Base-by-base conservation (phyloP, 1,140 invertebrate species). In the Samia ricini region DNA sequence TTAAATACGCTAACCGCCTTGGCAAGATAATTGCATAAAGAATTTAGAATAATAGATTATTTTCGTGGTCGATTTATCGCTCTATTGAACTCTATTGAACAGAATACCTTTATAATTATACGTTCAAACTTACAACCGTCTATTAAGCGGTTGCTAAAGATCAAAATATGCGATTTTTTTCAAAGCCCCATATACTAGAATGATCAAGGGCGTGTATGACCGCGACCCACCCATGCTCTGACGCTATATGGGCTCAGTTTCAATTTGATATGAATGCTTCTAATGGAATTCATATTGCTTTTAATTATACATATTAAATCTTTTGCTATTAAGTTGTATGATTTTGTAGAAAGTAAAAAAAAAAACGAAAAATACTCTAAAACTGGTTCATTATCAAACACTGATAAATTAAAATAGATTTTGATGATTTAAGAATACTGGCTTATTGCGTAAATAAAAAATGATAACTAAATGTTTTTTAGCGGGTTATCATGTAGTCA, bases 101-200 rank as follows among this genome's bases (percentile, higher is more conserved):
- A 2, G 24, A 55, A 55, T 55, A 3, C 22, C 20, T 22, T 55
- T 55, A 24, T 55, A 55, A 55, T 55, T 55, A 55, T 12, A 18
- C 5, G 52, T 55, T 55, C 10, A 15, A 55, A 55, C 21, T 15
- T 24, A n/a, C 52, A 55, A 24, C 52, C 52, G 3, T n/a, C 52
- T 23, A 55, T 55, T 55, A 55, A 24, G 52, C 52, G 52, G 52
- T 55, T 55, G 52, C 52, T 42, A 12, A n/a, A 23, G 6, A 55
- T 55, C 52, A 55, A 55, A 55, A 55, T 55, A 55, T 55, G 52
- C 52, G 52, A 55, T 24, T 55, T 55, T 42, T 55, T 54, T 55
- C 50, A 2, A 55, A 55, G 22, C 52, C 22, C 22, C 21, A 15
- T 22, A n/a, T 55, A 49, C 48, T n/a, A 15, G 0, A 6, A 52